Evolutionary conservation across 2,797 vertebrate genomes (phyloP).

Genomic region (Echeneis naucrates): DNA sequence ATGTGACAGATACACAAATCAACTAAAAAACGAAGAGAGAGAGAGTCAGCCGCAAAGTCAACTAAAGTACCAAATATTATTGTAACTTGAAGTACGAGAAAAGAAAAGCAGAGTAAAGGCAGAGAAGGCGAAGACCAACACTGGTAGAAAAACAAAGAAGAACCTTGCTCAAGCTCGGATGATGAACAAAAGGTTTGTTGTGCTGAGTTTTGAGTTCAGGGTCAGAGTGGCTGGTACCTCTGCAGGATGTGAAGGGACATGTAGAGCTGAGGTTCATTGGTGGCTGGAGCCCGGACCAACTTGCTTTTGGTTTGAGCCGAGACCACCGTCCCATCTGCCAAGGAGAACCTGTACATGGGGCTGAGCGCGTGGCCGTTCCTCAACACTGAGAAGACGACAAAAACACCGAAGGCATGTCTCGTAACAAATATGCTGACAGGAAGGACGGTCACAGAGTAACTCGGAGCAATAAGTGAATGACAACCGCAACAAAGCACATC

Average conservation of each 20-base stretch:
- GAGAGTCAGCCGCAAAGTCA: not conserved
- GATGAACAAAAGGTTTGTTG: not conserved
- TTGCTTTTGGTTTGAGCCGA: conserved; percentile 98
- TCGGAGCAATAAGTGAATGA: too few relatives aligned
- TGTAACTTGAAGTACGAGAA: not conserved
- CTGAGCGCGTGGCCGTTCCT: conserved; percentile 91
- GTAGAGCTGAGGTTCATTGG: conserved; percentile 95
- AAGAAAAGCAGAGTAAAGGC: too few relatives aligned
- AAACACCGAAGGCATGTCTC: too few relatives aligned
- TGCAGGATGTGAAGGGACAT: conserved; percentile 97
- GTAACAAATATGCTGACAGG: too few relatives aligned
- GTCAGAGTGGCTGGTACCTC: conserved; percentile 83
- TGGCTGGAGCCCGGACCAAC: conserved; percentile 90
- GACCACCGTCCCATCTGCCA: conserved; percentile 93
- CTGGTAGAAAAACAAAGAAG: too few relatives aligned
- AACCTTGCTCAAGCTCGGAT: not conserved
- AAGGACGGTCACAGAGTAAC: too few relatives aligned
- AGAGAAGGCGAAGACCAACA: too few relatives aligned
- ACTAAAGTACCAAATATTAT: not conserved
- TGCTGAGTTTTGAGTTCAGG: not conserved
- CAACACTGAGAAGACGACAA: conserved; percentile 84
- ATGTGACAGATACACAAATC: conserved; percentile 19
- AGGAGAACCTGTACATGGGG: conserved; percentile 94
- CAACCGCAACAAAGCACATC: too few relatives aligned
- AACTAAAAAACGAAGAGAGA: not conserved